A percentile compares a stretch with the other conserved stretches of the same genome.
Evolutionary conservation across 2,888 invertebrate species (phyloP).

Genomic region (Octonoba sinensis): DNA sequence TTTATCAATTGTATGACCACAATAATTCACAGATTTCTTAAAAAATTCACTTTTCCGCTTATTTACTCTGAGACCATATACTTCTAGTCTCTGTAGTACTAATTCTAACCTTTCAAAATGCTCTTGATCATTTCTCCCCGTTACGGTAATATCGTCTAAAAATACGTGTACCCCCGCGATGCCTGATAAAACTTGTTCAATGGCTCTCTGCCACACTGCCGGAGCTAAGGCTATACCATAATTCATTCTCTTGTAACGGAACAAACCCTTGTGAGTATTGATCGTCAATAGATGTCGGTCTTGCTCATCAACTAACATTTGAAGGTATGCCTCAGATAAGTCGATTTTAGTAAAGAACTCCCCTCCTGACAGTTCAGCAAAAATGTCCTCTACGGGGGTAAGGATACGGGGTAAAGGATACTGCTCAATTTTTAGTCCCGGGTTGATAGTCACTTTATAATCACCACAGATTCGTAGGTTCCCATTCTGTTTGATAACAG

Average conservation of each 20-base stretch:
- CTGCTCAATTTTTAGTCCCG: conserved; percentile 67
- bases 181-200: too few relatives aligned
- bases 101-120: too few relatives aligned
- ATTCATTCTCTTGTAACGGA: conserved; percentile 67
- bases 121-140: too few relatives aligned
- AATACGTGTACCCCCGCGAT: too few relatives aligned
- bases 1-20: conserved; percentile 44
- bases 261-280: conserved; percentile 68
- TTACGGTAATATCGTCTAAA: too few relatives aligned
- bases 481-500: conserved; percentile 36
- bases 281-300: conserved; percentile 67
- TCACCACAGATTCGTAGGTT: conserved; percentile 70
- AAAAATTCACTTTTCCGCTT: too few relatives aligned
- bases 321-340: conserved; percentile 69
- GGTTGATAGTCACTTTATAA: conserved; percentile 67
- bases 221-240: conserved; percentile 71
- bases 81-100: too few relatives aligned
- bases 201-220: conserved; percentile 69
- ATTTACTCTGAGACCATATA: too few relatives aligned
- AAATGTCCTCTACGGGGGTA: too few relatives aligned
- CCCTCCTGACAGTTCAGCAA: too few relatives aligned
- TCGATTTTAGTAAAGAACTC: too few relatives aligned
- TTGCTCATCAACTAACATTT: conserved; percentile 68
- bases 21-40: conserved; percentile 44
- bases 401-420: conserved; percentile 67